phyloP scores from a whole-genome alignment of 92 coral and sea anemone species.

The Phenganax subtilis region DNA sequence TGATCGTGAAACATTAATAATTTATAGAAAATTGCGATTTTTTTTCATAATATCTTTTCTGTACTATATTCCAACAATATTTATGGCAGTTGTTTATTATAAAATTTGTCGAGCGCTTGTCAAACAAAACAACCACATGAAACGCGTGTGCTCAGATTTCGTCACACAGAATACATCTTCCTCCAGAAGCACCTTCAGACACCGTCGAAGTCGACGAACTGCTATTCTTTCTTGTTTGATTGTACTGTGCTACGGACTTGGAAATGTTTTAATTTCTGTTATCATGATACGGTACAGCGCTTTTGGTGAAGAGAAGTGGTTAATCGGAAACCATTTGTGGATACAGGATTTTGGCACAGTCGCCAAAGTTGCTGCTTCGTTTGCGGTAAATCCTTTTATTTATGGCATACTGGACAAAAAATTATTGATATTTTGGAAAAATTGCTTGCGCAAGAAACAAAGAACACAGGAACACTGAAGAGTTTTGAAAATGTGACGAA shows the following conservation, averaged over 20 bases:
- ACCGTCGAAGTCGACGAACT: constrained; percentile 11
- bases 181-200: not conserved
- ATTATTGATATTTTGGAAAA: not conserved
- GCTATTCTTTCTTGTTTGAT: not conserved
- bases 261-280: not conserved
- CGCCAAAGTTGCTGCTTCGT: not conserved
- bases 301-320: not conserved
- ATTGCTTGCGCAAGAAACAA: not conserved
- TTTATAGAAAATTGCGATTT: not conserved
- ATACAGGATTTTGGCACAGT: not conserved
- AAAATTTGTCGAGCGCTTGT: not conserved
- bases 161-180: not conserved
- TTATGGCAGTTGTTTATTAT: constrained; percentile 4
- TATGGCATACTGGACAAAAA: not conserved
- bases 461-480: not conserved
- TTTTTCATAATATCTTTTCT: not conserved
- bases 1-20: not conserved
- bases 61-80: not conserved
- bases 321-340: not conserved
- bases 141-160: not conserved
- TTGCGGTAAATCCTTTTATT: not conserved
- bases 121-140: constrained; percentile 5
- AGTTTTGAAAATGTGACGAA: not conserved
- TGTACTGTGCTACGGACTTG: constrained; percentile 1
- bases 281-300: not conserved